A percentile compares a stretch with the other conserved stretches of the same genome.
Evolutionary conservation across 2,888 invertebrate genomes (phyloP).

Genomic region (Gerris lacustris): DNA sequence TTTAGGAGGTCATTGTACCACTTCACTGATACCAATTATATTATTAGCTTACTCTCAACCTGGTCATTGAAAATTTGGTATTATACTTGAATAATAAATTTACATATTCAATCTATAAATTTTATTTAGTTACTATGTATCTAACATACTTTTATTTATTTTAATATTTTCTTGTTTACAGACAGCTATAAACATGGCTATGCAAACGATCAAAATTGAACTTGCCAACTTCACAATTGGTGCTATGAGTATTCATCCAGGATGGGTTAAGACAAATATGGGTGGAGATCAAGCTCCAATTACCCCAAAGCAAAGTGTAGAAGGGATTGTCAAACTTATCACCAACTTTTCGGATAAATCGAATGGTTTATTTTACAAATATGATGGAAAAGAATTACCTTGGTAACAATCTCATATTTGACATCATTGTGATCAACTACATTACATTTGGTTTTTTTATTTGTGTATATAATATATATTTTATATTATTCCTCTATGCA

Average conservation of each 20-base stretch:
- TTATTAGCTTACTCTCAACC: no score
- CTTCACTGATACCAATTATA: no score
- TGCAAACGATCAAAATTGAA: slow-evolving; percentile 72
- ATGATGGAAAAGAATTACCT: slow-evolving; percentile 46
- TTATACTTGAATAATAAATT: no score
- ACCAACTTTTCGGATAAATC: slow-evolving; percentile 48
- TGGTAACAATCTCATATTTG: background rate
- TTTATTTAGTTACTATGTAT: no score
- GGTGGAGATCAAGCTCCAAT: slow-evolving; percentile 70
- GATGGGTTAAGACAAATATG: slow-evolving; percentile 85
- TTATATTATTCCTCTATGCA: no score
- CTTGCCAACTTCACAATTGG: slow-evolving; percentile 61
- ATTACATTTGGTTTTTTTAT: no score
- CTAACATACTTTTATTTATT: no score
- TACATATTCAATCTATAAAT: no score
- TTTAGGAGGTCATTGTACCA: no score
- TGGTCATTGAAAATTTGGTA: no score
- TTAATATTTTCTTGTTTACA: slow-evolving; percentile 37
- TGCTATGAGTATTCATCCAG: slow-evolving; percentile 59
- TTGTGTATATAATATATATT: no score
- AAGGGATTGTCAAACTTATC: slow-evolving; percentile 53
- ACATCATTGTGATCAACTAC: no score
- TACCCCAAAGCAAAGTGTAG: slow-evolving; percentile 53
- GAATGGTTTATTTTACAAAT: slow-evolving; percentile 65
- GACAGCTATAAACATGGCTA: slow-evolving; percentile 76